Percentiles rank a stretch among this genome's conserved stretches.
These are phyloP conservation scores for Rhopalosiphum maidis DNA, from an alignment of 1,140 invertebrate genomes.

Conservation along the genomic window DNA sequence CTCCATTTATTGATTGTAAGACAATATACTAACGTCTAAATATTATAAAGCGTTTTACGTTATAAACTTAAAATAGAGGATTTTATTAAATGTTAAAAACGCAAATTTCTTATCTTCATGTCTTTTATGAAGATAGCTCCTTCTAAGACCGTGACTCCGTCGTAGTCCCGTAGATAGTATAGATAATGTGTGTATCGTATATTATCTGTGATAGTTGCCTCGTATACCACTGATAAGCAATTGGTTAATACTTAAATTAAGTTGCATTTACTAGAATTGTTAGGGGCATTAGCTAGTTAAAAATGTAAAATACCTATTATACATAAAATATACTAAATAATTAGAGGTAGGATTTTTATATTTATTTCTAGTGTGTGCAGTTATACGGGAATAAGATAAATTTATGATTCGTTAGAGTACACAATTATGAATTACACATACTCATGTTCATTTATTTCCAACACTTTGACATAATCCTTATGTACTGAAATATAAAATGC, in stretches of 20 bases:
- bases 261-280: not conserved
- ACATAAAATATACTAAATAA: too few relatives aligned
- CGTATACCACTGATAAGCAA: not conserved
- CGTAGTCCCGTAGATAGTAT: not conserved
- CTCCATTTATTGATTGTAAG: not conserved
- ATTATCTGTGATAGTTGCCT: not conserved
- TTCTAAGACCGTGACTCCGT: not conserved
- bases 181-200: not conserved
- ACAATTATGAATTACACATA: too few relatives aligned
- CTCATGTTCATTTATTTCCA: too few relatives aligned
- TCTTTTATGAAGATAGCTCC: not conserved
- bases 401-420: too few relatives aligned
- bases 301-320: too few relatives aligned
- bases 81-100: not conserved
- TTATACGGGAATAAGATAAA: too few relatives aligned
- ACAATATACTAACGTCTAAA: not conserved
- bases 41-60: not conserved
- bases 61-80: not conserved
- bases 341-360: too few relatives aligned
- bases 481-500: too few relatives aligned
- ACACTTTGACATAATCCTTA: too few relatives aligned
- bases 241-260: not conserved
- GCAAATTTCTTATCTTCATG: conserved; percentile 1
- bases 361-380: too few relatives aligned
- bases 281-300: too few relatives aligned